These are phyloP conservation scores for Micromesistius poutassou DNA, from an alignment of 2,797 vertebrate genomes.

Conservation along the genomic window DNA sequence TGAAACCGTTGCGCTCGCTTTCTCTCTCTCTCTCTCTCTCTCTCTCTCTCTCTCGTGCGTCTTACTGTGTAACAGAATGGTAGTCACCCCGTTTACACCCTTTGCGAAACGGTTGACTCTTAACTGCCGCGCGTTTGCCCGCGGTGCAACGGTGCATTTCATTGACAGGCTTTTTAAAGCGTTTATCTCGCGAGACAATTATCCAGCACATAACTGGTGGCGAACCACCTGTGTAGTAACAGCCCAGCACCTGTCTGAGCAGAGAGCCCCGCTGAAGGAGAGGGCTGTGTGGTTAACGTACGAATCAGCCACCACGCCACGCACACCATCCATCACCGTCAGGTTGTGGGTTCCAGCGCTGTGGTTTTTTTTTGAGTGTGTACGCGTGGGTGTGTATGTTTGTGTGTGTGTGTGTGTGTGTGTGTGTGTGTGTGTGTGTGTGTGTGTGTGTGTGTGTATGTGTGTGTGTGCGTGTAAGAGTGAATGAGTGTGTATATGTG, in stretches of 20 bases:
- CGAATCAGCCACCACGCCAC: slow-evolving; percentile 67
- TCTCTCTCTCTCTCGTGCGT: no score
- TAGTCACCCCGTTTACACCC: slow-evolving; percentile 16
- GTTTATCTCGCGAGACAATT: slow-evolving; percentile 48
- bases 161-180: slow-evolving; percentile 11
- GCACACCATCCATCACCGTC: slow-evolving; percentile 74
- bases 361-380: slow-evolving; percentile 39
- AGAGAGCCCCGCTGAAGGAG: slow-evolving; percentile 63
- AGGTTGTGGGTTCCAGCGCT: slow-evolving; percentile 71
- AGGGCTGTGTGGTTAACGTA: slow-evolving; percentile 69
- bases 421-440: slow-evolving; percentile 10
- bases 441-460: slow-evolving; percentile 4
- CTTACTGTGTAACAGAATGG: slow-evolving; percentile 32
- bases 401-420: slow-evolving; percentile 4
- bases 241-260: slow-evolving; percentile 61
- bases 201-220: slow-evolving; percentile 36
- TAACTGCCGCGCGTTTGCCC: no score
- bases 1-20: no score
- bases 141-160: no score
- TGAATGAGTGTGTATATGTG: slow-evolving; percentile 3
- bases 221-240: slow-evolving; percentile 61
- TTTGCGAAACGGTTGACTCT: no score
- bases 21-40: no score
- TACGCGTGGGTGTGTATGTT: no score
- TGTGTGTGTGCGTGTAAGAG: background rate